phyloP scores from a whole-genome alignment of 2,113 vertebrate genomes.

The Tenrec ecaudatus region DNA sequence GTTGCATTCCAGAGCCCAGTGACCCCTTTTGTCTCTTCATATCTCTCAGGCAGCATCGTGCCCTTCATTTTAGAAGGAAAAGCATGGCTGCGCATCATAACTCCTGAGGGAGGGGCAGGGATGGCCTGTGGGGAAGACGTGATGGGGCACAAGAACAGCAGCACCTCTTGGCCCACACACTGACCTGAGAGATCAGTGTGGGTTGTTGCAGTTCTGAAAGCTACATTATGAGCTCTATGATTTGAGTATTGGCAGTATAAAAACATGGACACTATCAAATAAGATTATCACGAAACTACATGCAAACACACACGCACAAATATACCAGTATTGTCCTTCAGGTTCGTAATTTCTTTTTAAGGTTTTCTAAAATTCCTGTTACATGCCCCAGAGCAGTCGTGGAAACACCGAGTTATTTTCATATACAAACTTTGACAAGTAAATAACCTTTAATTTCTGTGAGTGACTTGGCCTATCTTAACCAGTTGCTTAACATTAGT shows the following conservation, averaged over 20 bases:
- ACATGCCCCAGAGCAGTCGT: conserved; percentile 5
- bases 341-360: conserved; percentile 16
- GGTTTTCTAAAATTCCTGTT: neutral
- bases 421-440: conserved; percentile 15
- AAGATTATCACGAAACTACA: conserved; percentile 10
- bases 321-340: neutral
- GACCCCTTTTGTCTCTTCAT: neutral
- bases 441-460: conserved; percentile 26
- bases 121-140: neutral
- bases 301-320: neutral
- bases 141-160: neutral
- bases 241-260: conserved; percentile 38
- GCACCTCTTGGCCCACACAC: neutral
- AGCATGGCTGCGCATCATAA: neutral
- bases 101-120: neutral
- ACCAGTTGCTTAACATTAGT: conserved; percentile 47
- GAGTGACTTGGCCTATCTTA: conserved; percentile 26
- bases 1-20: conserved; percentile 17
- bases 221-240: neutral
- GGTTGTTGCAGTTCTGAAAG: conserved; percentile 24
- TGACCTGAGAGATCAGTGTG: neutral
- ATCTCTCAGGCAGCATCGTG: neutral
- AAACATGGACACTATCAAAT: neutral
- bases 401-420: conserved; percentile 40
- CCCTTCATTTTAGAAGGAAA: conserved; percentile 38